A percentile compares a stretch with the other conserved stretches of the same genome.
These are phyloP conservation scores for Corydoras maculifer DNA, from an alignment of 2,113 vertebrate species.

Conservation along the genomic window DNA sequence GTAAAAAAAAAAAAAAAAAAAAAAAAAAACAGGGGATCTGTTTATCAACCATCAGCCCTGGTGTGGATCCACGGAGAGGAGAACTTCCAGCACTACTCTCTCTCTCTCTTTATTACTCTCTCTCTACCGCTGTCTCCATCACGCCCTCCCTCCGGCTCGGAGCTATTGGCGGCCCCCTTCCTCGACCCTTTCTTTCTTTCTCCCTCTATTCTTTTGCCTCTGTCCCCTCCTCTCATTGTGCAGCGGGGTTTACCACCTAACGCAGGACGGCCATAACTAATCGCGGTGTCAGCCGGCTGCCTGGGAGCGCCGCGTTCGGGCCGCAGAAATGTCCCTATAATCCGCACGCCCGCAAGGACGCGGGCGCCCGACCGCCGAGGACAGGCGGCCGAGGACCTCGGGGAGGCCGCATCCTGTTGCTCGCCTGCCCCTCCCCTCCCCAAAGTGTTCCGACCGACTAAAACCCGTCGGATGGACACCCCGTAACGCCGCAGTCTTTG, in stretches of 20 bases:
- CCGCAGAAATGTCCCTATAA: conserved; percentile 61
- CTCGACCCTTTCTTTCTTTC: conserved; percentile 11
- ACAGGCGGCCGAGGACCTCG: conserved; percentile 18
- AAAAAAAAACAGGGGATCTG: conserved; percentile 51
- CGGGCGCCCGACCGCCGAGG: conserved; percentile 25
- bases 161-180: conserved; percentile 35
- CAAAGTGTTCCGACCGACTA: no score
- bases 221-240: conserved; percentile 48
- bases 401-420: no score
- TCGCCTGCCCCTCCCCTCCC: no score
- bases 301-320: conserved; percentile 71
- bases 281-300: conserved; percentile 76
- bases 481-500: no score
- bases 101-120: conserved; percentile 24
- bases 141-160: conserved; percentile 19
- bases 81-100: conserved; percentile 44
- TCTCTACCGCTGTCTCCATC: background rate
- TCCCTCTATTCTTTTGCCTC: conserved; percentile 10
- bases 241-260: conserved; percentile 56
- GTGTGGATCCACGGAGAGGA: conserved; percentile 67
- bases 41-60: conserved; percentile 72
- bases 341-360: conserved; percentile 26
- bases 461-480: no score
- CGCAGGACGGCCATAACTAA: conserved; percentile 76
- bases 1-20: conserved; percentile 48